Conservation (phyloP, 2,888 invertebrate genomes). For the Copidosoma aretas region DNA sequence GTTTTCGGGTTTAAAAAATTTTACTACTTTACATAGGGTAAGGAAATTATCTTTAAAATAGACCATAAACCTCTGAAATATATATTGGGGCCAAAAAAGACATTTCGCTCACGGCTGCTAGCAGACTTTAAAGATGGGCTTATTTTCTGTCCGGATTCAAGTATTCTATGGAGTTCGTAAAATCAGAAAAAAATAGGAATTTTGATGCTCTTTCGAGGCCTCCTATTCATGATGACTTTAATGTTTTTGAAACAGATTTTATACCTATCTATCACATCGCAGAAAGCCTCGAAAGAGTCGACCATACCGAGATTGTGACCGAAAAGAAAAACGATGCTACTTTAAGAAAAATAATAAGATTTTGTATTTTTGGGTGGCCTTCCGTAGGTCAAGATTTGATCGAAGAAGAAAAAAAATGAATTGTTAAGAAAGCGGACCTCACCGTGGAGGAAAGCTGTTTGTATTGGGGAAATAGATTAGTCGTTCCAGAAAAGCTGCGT, state of each 20-base stretch:
- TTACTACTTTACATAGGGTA: conserved; percentile 29
- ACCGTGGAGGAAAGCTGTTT: conserved; percentile 26
- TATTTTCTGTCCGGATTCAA: conserved; percentile 24
- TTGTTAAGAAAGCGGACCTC: conserved; percentile 5
- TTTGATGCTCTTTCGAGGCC: conserved; percentile 27
- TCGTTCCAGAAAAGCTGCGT: conserved; percentile 10
- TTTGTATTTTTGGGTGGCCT: not conserved
- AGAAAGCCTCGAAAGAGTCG: not conserved
- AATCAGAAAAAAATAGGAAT: conserved; percentile 22
- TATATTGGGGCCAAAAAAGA: conserved; percentile 45
- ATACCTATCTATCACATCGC: not conserved
- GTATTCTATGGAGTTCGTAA: conserved; percentile 21
- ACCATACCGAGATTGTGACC: not conserved
- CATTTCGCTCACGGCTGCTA: conserved; percentile 45
- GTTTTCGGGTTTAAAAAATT: too few species aligned
- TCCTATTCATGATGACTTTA: conserved; percentile 26
- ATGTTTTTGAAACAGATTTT: not conserved
- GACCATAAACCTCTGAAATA: conserved; percentile 55
- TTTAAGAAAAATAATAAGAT: not conserved
- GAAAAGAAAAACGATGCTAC: not conserved
- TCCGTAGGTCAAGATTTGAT: not conserved
- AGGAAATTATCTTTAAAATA: conserved; percentile 47
- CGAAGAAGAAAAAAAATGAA: not conserved
- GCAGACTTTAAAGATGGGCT: conserved; percentile 45
- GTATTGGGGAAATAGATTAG: conserved; percentile 27